These are phyloP conservation scores for Tridacna gigas DNA, from an alignment of 2,888 invertebrate species.

Conservation along the genomic window DNA sequence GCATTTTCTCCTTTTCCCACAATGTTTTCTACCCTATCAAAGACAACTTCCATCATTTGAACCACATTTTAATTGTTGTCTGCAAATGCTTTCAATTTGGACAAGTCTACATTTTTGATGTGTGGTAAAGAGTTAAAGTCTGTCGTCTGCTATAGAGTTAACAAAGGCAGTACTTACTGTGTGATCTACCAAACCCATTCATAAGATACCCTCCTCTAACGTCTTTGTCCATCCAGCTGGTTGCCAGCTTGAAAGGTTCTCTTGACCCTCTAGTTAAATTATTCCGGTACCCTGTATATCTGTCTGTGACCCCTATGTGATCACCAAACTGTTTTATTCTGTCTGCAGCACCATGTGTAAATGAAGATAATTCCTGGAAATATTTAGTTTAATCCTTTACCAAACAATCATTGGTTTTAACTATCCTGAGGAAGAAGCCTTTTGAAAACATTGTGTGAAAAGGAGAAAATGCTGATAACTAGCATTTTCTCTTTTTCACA, in stretches of 20 bases:
- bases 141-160: too few relatives aligned
- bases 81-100: too few relatives aligned
- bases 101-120: too few relatives aligned
- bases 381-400: not conserved
- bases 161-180: constrained; percentile 38
- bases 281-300: constrained; percentile 83
- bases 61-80: too few relatives aligned
- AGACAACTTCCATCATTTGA: too few relatives aligned
- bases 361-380: constrained; percentile 76
- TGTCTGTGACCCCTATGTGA: constrained; percentile 84
- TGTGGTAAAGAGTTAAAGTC: too few relatives aligned
- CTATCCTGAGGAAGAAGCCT: not conserved
- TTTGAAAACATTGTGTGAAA: not conserved
- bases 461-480: too few relatives aligned
- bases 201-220: constrained; percentile 58
- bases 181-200: constrained; percentile 53
- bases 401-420: not conserved
- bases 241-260: constrained; percentile 74
- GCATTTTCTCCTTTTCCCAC: too few relatives aligned
- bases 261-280: constrained; percentile 80
- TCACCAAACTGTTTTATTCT: constrained; percentile 84
- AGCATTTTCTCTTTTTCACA: too few relatives aligned
- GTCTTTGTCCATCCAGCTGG: constrained; percentile 74
- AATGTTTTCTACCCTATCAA: too few relatives aligned
- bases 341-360: constrained; percentile 77